Conservation (phyloP, 2,113 vertebrate genomes). For the Haemorhous mexicanus region DNA sequence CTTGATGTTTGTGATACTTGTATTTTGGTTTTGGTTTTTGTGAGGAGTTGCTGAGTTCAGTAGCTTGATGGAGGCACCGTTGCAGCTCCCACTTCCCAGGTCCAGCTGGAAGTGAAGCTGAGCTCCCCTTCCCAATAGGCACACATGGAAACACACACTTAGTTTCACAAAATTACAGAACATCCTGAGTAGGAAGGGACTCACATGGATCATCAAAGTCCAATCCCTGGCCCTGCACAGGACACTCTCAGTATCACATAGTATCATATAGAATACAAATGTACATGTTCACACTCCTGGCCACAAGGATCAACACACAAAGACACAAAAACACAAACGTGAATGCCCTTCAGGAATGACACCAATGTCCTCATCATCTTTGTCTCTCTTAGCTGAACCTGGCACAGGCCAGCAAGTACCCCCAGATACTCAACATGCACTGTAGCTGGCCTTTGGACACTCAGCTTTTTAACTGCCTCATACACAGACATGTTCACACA, state of each 20-base stretch:
- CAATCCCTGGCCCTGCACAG: not conserved
- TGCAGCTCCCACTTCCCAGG: not conserved
- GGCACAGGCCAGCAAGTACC: not conserved
- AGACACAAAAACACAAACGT: not conserved
- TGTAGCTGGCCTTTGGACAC: not conserved
- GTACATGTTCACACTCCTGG: not conserved
- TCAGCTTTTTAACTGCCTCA: not conserved
- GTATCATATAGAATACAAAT: accelerated
- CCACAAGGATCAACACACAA: not conserved
- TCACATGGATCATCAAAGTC: not conserved
- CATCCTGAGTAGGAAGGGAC: not conserved
- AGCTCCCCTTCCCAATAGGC: not conserved
- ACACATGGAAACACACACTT: not conserved
- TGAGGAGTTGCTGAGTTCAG: not conserved
- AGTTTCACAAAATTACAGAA: not conserved
- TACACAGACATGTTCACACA: too few species aligned
- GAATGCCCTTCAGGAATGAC: not conserved
- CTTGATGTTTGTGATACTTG: not conserved
- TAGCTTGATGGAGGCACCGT: not conserved
- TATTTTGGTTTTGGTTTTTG: not conserved
- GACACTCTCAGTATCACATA: not conserved
- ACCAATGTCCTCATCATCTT: not conserved
- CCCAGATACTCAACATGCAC: not conserved
- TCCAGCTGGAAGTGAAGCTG: not conserved
- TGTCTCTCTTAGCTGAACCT: not conserved